phyloP scores from a whole-genome alignment of 2,888 invertebrate genomes.

The Drosophila antonietae region DNA sequence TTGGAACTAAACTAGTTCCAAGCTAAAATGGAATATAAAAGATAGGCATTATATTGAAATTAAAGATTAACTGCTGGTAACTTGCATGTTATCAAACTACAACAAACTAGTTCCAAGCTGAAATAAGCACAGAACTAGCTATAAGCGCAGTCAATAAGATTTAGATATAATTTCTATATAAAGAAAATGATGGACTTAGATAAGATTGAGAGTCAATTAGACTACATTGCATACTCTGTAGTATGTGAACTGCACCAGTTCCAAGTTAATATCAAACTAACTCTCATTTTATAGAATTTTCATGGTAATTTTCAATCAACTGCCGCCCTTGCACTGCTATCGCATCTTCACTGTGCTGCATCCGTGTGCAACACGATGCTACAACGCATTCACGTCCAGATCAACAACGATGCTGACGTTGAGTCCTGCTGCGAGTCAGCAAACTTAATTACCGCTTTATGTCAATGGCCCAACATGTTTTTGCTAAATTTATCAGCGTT shows the following conservation, averaged over 20 bases:
- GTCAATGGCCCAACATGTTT: slow-evolving; percentile 83
- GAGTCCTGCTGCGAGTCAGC: slow-evolving; percentile 64
- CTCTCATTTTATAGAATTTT: too few species aligned
- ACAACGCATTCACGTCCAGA: slow-evolving; percentile 18
- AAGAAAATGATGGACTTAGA: too few species aligned
- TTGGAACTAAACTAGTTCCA: background rate
- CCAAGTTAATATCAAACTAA: background rate
- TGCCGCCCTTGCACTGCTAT: background rate
- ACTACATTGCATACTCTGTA: background rate
- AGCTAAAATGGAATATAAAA: background rate
- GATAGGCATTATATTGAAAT: too few species aligned
- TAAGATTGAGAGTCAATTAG: background rate
- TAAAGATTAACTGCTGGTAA: too few species aligned
- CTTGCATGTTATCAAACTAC: too few species aligned
- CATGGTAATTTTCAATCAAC: too few species aligned
- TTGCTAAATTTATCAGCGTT: slow-evolving; percentile 83
- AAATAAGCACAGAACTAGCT: background rate
- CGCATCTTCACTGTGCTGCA: slow-evolving; percentile 27
- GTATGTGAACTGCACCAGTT: background rate
- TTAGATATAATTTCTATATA: too few species aligned
- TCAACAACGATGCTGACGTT: slow-evolving; percentile 24
- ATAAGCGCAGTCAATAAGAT: background rate
- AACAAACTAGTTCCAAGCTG: background rate
- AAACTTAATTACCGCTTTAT: slow-evolving; percentile 84
- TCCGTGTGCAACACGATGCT: slow-evolving; percentile 13